These are phyloP conservation scores for Catalaphyllia jardinei DNA, from an alignment of 64 coral and sea anemone genomes.

Conservation along the genomic window DNA sequence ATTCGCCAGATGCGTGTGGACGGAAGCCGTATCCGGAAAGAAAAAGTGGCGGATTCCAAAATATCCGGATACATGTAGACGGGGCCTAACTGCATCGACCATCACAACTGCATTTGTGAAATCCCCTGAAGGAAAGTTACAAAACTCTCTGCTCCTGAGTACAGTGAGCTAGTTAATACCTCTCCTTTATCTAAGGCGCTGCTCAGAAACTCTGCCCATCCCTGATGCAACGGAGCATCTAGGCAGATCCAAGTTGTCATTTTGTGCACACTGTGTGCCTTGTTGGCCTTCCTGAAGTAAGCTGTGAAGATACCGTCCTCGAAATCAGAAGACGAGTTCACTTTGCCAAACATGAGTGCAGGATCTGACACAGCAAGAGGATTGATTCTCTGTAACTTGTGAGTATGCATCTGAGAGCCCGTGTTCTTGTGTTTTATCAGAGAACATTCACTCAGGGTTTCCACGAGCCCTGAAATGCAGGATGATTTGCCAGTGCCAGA, in stretches of 20 bases:
- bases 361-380: conserved; percentile 88
- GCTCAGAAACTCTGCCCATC: conserved; percentile 92
- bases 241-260: conserved; percentile 98
- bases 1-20: too few species aligned
- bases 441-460: conserved; percentile 85
- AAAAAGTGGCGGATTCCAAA: too few species aligned
- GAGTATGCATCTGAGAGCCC: conserved; percentile 83
- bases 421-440: conserved; percentile 91
- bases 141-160: neutral
- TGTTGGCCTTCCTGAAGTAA: conserved; percentile 95
- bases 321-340: conserved; percentile 77
- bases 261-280: conserved; percentile 91
- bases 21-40: too few species aligned
- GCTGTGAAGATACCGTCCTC: conserved; percentile 93
- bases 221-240: conserved; percentile 90
- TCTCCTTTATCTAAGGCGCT: conserved; percentile 92
- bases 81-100: too few species aligned
- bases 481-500: conserved; percentile 89
- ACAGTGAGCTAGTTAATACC: conserved; percentile 12
- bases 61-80: too few species aligned
- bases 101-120: too few species aligned
- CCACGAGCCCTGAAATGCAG: conserved; percentile 82
- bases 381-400: conserved; percentile 88
- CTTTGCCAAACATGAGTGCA: conserved; percentile 87
- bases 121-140: too few species aligned